phyloP scores from a whole-genome alignment of 1,140 invertebrate species.

The Aphelinus certus region DNA sequence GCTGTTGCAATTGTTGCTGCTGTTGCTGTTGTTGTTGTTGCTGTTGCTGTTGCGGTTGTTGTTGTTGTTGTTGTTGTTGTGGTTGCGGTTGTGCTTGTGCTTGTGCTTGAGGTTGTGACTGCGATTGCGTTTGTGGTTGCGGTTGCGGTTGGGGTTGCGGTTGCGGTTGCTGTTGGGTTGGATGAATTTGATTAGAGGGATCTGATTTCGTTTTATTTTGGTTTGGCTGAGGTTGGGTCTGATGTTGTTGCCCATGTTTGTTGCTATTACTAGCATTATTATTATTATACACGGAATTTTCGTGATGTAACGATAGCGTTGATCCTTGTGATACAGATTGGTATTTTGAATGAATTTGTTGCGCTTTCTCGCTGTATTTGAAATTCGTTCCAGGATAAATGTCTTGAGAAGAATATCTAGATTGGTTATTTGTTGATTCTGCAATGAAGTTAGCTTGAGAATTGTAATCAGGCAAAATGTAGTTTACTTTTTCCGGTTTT shows the following conservation, averaged over 20 bases:
- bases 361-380: slow-evolving; percentile 55
- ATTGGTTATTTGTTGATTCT: slow-evolving; percentile 40
- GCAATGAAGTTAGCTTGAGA: slow-evolving; percentile 55
- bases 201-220: slow-evolving; percentile 18
- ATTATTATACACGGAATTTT: slow-evolving; percentile 42
- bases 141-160: slow-evolving; percentile 1
- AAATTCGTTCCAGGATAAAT: slow-evolving; percentile 57
- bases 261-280: slow-evolving; percentile 37
- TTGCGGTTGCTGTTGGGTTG: neutral
- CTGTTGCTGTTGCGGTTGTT: slow-evolving; percentile 34
- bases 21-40: slow-evolving; percentile 43
- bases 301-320: slow-evolving; percentile 48
- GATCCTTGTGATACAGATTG: slow-evolving; percentile 49
- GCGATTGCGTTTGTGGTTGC: neutral
- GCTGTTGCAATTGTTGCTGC: slow-evolving; percentile 44
- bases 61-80: slow-evolving; percentile 34
- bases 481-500: slow-evolving; percentile 57
- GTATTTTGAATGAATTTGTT: slow-evolving; percentile 57
- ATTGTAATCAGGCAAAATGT: slow-evolving; percentile 54
- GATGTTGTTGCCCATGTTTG: slow-evolving; percentile 17
- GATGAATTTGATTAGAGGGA: slow-evolving; percentile 4
- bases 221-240: slow-evolving; percentile 11
- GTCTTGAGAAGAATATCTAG: slow-evolving; percentile 52
- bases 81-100: slow-evolving; percentile 31
- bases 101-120: neutral